Evolutionary conservation across 2,797 vertebrate genomes (phyloP).

Genomic region (Rhincodon typus): DNA sequence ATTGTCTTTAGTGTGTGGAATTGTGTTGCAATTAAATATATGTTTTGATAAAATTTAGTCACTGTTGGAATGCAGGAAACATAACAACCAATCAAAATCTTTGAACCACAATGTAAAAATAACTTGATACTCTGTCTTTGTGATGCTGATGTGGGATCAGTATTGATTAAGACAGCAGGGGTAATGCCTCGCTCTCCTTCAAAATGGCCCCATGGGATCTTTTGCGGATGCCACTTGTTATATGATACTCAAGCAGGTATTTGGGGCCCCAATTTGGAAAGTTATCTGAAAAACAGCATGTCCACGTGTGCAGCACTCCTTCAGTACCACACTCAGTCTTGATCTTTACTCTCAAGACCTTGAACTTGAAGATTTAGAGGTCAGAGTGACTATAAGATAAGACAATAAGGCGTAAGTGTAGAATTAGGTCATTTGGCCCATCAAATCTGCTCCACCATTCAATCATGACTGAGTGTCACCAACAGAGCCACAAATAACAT

Average conservation of each 20-base stretch:
- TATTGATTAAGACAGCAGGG: neutral
- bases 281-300: neutral
- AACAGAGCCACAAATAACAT: neutral
- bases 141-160: neutral
- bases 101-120: neutral
- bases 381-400: no score
- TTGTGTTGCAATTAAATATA: neutral
- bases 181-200: neutral
- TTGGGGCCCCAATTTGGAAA: neutral
- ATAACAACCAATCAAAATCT: neutral
- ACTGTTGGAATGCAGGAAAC: neutral
- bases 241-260: neutral
- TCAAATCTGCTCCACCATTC: no score
- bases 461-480: neutral
- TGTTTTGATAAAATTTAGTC: neutral
- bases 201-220: neutral
- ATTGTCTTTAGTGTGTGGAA: neutral
- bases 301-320: neutral
- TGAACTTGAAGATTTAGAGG: neutral
- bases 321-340: neutral
- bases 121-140: neutral
- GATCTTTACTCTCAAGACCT: neutral
- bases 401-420: no score
- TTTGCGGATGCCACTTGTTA: neutral
- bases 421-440: no score